Evolutionary conservation across 2,113 vertebrate genomes (phyloP), one percentile per base, ranked within the genome.

Genomic region (Erinaceus europaeus): DNA sequence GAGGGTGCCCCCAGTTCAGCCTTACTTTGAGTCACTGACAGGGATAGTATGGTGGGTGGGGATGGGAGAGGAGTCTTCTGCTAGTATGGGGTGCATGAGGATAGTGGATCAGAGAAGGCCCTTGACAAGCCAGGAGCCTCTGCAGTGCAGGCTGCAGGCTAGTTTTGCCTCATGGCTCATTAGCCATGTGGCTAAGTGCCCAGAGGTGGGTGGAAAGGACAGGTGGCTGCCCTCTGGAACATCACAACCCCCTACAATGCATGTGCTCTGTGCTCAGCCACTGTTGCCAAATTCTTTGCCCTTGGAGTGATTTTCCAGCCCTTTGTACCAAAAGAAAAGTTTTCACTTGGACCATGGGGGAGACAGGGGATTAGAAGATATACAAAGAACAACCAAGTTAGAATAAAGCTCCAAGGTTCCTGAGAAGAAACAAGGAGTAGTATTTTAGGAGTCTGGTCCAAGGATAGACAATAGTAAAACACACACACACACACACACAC

Each of bases 301-400:
- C 85, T 89, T 40, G 82, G 53, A 84, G 53, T 38, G 6, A 84
- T 77, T 83, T 34, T 81, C 77, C 84, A 80, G 68, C 38, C 74
- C 73, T 81, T 69, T 50, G 84, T 69, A 15, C 3, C 20, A 72
- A 68, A 48, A 73, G 53, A 75, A n/a, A 72, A 4, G 0, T n/a
- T 23, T 81, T 52, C 13, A 48, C 48, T 9, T 62, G 55, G 25
- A 68, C 53, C 32, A 38, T 1, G 12, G 71, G n/a, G 76, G 48
- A 81, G 52, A 32, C n/a, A n/a, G n/a, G n/a, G n/a, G n/a, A n/a
- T n/a, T n/a, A n/a, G n/a, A n/a, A n/a, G n/a, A n/a, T n/a, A n/a
- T n/a, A n/a, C n/a, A n/a, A n/a, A n/a, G n/a, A n/a, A n/a, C n/a
- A n/a, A n/a, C n/a, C n/a, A n/a, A n/a, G n/a, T n/a, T n/a, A n/a